Evolutionary conservation across 2,797 vertebrate species (phyloP).

Genomic region (Aeoliscus strigatus): DNA sequence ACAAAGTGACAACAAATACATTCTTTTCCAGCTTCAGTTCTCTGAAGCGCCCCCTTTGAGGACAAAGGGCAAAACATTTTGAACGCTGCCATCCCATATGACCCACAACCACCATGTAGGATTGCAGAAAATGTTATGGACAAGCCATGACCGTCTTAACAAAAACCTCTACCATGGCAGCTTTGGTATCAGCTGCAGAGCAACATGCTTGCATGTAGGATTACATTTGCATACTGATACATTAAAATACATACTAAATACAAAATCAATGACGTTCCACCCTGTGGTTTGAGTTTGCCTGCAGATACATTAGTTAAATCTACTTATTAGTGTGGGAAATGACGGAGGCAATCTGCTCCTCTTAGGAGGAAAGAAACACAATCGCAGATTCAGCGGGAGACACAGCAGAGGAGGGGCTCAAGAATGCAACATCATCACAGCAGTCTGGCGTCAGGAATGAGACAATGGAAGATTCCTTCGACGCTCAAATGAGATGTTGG

Average conservation of each 20-base stretch:
- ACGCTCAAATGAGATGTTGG: slow-evolving; percentile 11
- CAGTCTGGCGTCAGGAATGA: slow-evolving; percentile 51
- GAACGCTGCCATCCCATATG: slow-evolving; percentile 43
- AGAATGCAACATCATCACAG: slow-evolving; percentile 57
- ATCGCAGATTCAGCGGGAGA: slow-evolving; percentile 27
- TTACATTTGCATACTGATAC: slow-evolving; percentile 40
- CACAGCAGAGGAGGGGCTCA: slow-evolving; percentile 23
- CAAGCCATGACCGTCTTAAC: slow-evolving; percentile 51
- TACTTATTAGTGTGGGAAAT: slow-evolving; percentile 23
- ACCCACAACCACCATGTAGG: slow-evolving; percentile 49
- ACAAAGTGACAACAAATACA: slow-evolving; percentile 69
- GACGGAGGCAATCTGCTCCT: slow-evolving; percentile 19
- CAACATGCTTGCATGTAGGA: slow-evolving; percentile 25
- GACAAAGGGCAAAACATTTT: slow-evolving; percentile 64
- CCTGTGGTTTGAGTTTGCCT: neutral
- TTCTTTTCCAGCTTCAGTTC: slow-evolving; percentile 60
- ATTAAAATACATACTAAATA: slow-evolving; percentile 33
- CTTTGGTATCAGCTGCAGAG: slow-evolving; percentile 25
- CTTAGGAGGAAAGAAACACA: slow-evolving; percentile 9
- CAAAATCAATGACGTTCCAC: no score
- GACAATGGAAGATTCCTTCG: slow-evolving; percentile 67
- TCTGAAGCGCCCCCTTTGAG: slow-evolving; percentile 53
- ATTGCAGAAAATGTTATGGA: slow-evolving; percentile 49
- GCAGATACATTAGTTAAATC: slow-evolving; percentile 1
- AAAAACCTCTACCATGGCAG: slow-evolving; percentile 37